These are phyloP conservation scores for Ricordea florida DNA, from an alignment of 92 coral and sea anemone species.

Conservation along the genomic window DNA sequence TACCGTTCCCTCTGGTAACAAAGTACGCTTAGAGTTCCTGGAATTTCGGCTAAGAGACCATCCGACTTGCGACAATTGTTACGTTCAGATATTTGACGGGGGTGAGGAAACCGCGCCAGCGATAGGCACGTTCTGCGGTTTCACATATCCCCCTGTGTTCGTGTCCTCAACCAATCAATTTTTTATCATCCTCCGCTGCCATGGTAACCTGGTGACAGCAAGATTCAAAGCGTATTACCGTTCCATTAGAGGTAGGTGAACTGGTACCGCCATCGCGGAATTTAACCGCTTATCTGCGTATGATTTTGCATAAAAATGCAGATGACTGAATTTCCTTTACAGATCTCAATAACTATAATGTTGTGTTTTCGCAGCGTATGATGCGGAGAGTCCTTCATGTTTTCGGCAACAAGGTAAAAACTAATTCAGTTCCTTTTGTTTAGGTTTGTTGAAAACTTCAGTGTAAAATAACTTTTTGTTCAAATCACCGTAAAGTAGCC, in stretches of 20 bases:
- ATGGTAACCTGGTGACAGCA: neutral
- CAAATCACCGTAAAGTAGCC: too few relatives aligned
- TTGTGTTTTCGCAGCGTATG: neutral
- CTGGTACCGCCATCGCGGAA: neutral
- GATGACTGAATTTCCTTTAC: too few relatives aligned
- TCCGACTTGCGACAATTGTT: slow-evolving; percentile 38
- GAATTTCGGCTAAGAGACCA: slow-evolving; percentile 41
- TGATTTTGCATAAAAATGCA: neutral
- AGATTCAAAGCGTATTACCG: slow-evolving; percentile 16
- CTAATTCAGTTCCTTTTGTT: too few relatives aligned
- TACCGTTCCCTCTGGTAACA: slow-evolving; percentile 13
- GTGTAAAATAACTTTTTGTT: too few relatives aligned
- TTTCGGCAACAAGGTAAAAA: neutral
- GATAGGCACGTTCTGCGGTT: slow-evolving; percentile 59
- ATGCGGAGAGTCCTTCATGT: neutral
- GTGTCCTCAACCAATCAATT: slow-evolving; percentile 19
- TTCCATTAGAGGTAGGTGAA: neutral
- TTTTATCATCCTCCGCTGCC: slow-evolving; percentile 12
- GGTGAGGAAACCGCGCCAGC: neutral
- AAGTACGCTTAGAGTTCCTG: slow-evolving; percentile 29
- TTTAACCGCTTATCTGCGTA: neutral
- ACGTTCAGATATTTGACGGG: slow-evolving; percentile 45
- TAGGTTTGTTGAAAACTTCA: too few relatives aligned
- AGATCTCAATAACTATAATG: neutral
- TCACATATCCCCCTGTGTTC: slow-evolving; percentile 22